Evolutionary conservation across 2,113 vertebrate species (phyloP), one percentile per base, ranked within the genome.

Genomic region (Callipepla squamata): DNA sequence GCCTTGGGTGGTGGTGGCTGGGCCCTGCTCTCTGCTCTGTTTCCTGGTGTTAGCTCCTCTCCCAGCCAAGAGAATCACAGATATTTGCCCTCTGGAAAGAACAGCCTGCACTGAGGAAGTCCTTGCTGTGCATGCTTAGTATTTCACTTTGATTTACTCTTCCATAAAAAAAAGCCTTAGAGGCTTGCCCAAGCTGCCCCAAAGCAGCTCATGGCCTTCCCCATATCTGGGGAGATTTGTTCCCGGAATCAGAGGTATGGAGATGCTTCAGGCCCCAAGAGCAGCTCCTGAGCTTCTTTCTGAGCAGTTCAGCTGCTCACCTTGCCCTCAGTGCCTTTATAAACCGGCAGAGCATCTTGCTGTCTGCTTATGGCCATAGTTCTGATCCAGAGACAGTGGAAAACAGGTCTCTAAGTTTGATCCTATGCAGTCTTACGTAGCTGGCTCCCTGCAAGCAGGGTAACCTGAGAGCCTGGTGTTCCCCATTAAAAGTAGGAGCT

Each of bases 401-500:
- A 81, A 68, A 32, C 13, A 55, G 62, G 57, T 53, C 14, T 42
- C 32, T 78, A 14, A 20, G 28, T 57, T 36, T 32, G 51, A 6
- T 26, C 45, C 30, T 18, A 6, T 0, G 0, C 19, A n/a, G 20
- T 32, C 42, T 22, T 44, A 6, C 25, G 11, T 7, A 45, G 17
- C 50, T 26, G 25, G 3, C 18, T 90, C 25, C 15, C 42, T 59
- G 65, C 36, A 63, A 68, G 40, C 11, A 55, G 11, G 28, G 20
- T 42, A 62, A 50, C 0, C 30, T 1, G 3, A 18, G 40, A 25
- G 26, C 28, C 48, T 45, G n/a, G 28, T 47, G 21, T 26, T n/a
- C 13, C 2, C 45, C 69, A n/a, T 68, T 59, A 22, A 82, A 87
- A 65, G 17, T 32, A 67, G 15, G 38, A 67, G 32, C 22, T 11